Evolutionary conservation across 1,140 invertebrate genomes (phyloP), one percentile per base, ranked within the genome.

Genomic region (Manduca sexta): DNA sequence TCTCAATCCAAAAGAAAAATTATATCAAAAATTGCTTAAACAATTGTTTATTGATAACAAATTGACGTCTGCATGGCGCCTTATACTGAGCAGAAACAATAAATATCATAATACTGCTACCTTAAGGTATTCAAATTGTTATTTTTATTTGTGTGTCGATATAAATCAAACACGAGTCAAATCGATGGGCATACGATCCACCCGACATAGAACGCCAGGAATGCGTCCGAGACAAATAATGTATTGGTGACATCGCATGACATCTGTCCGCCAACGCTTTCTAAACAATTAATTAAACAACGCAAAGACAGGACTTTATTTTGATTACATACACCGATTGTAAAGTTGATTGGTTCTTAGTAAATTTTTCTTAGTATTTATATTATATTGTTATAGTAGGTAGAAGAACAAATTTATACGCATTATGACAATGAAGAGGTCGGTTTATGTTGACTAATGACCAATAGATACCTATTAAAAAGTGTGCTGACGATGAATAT

Each of bases 171-270:
- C 45, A 52, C 55, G 46, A 52, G 49, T 49, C 55, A 52, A 50
- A 48, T 39, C 21, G 45, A 50, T 47, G 34, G 34, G 31, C 52
- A 41, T 44, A 49, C 48, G 16, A 29, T 14, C 18, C 16, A 10
- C 8, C 8, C 41, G 21, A 15, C 26, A 30, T 15, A 30, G 26
- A 29, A 62, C 54, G 52, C 42, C 1, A 33, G 35, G 51, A 48
- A 56, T 54, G 50, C 26, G 45, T 30, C 44, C 54, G 55, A 64
- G 64, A 69, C 65, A 69, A 65, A 65, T 69, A 42, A 69, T 45
- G 54, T 60, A 69, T 64, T 52, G 35, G 37, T 46, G 31, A 17
- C 45, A 31, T 38, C 33, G 30, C 18, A 34, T 60, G 69, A 69
- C 69, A 61, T 56, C 49, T 69, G 69, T 66, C 69, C 14, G 12